A percentile compares a stretch with the other conserved stretches of the same genome.
These are phyloP conservation scores for Struthio camelus DNA, from an alignment of 2,113 vertebrate species.

Conservation along the genomic window DNA sequence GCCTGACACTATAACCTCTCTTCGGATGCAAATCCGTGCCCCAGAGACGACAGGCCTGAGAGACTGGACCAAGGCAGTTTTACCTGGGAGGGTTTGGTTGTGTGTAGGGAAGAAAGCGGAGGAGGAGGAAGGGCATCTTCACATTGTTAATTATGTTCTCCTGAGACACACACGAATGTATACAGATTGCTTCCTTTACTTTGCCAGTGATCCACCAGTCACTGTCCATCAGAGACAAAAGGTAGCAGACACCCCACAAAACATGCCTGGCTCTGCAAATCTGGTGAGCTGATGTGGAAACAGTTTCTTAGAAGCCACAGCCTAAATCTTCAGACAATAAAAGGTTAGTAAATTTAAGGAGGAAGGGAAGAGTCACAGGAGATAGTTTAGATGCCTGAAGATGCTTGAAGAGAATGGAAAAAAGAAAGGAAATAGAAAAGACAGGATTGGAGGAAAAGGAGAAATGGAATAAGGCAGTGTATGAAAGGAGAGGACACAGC, in stretches of 20 bases:
- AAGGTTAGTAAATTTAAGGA: background rate
- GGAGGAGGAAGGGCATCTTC: background rate
- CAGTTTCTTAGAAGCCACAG: background rate
- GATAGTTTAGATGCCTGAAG: background rate
- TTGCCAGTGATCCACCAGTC: too few species aligned
- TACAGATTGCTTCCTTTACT: too few species aligned
- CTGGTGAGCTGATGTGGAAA: background rate
- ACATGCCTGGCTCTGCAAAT: background rate
- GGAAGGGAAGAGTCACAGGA: background rate
- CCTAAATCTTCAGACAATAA: background rate
- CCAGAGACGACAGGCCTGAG: background rate
- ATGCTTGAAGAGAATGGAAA: background rate
- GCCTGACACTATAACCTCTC: background rate
- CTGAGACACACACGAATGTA: background rate
- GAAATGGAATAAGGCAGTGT: background rate
- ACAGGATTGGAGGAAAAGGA: background rate
- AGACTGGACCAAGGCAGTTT: background rate
- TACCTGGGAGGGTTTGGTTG: background rate
- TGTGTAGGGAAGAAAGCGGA: background rate
- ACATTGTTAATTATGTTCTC: background rate
- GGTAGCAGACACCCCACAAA: too few species aligned
- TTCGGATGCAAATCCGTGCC: background rate
- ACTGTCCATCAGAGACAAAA: too few species aligned
- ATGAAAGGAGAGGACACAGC: background rate
- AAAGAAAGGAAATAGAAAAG: background rate